Base-by-base conservation (phyloP, 2,113 vertebrate species). In the Trichomycterus rosablanca region DNA sequence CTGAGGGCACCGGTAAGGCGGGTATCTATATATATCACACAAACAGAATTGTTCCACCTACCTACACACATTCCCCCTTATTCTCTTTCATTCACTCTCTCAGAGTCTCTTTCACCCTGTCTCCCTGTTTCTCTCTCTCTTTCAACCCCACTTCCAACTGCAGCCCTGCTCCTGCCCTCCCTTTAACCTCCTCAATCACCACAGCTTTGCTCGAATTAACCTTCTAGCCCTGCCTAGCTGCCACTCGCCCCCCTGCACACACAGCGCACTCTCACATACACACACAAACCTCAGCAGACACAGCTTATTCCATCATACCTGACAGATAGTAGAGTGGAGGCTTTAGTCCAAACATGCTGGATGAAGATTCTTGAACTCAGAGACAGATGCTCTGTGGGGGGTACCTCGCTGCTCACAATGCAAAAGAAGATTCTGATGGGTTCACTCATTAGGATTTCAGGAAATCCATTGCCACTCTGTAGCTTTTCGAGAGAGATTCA, bases 181-280 rank as follows among this genome's bases (percentile, higher is more conserved):
- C 43, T 79, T 80, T 82, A 81, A 82, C 81, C 78, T 82, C 80
- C 71, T 79, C 77, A 83, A 82, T 86, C 84, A 84, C 81, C 81
- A 80, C 76, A 58, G 63, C 64, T 76, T 81, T 81, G 75, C 80
- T 79, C 75, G 74, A 78, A 79, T 84, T 78, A 76, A 82, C 80
- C 77, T 63, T 53, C 6, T 16, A 56, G 67, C 81, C 81, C 80
- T 80, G 67, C 73, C 66, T 78, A 74, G 74, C 67, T 71, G 68
- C 23, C 40, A 58, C 32, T 49, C 10, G 15, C 24, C 10, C 20
- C 12, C 63, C 7, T n/a, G 24, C 63, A 66, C 40, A 34, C 52
- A 65, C 52, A 57, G 42, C 18, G 22, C 18, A 3, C 3, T 7
- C 8, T 28, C n/a, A 19, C 30, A 26, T 34, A 43, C 56, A 52